phyloP scores from a whole-genome alignment of 2,888 invertebrate species.

The Nysson spinosus region DNA sequence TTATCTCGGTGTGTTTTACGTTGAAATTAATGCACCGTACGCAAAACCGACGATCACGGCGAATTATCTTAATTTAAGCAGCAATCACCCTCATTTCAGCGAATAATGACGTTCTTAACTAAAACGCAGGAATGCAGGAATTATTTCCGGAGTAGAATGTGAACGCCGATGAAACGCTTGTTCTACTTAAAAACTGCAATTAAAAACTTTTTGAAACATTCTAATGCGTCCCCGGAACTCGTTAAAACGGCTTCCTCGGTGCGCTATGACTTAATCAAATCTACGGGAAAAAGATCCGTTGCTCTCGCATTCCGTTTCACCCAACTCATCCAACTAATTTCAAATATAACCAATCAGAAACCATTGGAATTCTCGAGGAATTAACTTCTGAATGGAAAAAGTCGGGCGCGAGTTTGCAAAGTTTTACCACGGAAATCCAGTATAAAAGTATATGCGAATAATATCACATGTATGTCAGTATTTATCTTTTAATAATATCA shows the following conservation, averaged over 20 bases:
- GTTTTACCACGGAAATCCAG: too few relatives aligned
- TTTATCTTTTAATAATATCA: too few relatives aligned
- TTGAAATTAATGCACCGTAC: neutral
- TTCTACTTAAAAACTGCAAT: conserved; percentile 8
- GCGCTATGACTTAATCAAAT: conserved; percentile 9
- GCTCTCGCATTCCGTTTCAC: neutral
- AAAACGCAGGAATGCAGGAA: neutral
- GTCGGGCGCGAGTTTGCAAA: too few relatives aligned
- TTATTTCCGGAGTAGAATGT: conserved; percentile 3
- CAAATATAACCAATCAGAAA: neutral
- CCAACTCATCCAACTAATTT: neutral
- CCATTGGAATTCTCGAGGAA: too few relatives aligned
- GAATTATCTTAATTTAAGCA: conserved; percentile 8
- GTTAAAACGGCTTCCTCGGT: neutral
- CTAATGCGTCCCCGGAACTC: neutral
- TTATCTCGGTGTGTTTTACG: neutral
- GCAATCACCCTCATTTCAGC: neutral
- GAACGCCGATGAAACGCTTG: neutral
- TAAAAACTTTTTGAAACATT: conserved; percentile 6
- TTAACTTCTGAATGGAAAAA: too few relatives aligned
- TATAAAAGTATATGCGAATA: too few relatives aligned
- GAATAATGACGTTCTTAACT: conserved; percentile 2
- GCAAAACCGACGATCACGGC: neutral
- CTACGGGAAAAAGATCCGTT: neutral
- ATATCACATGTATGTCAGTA: too few relatives aligned